Conservation (phyloP, 2,888 invertebrate genomes). For the Campoplex capitator region DNA sequence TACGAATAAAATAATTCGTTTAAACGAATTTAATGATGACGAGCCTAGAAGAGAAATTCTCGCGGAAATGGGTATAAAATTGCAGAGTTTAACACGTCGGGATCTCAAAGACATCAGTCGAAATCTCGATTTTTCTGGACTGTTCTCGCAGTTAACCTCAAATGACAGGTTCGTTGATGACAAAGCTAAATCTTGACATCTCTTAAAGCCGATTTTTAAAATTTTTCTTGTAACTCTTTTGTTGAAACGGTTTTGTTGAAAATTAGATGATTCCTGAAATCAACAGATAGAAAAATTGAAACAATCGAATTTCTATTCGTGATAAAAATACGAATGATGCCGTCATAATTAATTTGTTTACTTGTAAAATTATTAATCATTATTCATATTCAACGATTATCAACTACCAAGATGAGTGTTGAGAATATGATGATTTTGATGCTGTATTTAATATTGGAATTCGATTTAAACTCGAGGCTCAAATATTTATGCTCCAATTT, state of each 20-base stretch:
- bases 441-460: neutral
- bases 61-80: conserved; percentile 77
- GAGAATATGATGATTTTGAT: neutral
- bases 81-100: conserved; percentile 70
- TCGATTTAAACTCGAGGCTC: neutral
- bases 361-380: too few relatives aligned
- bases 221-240: neutral
- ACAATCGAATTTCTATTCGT: too few relatives aligned
- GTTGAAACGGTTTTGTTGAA: neutral
- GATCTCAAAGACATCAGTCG: conserved; percentile 74
- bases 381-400: too few relatives aligned
- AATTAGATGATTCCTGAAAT: too few relatives aligned
- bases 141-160: conserved; percentile 79
- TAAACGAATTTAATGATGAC: conserved; percentile 73
- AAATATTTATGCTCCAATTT: neutral
- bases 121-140: conserved; percentile 73
- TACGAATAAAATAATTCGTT: conserved; percentile 71
- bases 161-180: conserved; percentile 78
- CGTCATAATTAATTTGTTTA: too few relatives aligned
- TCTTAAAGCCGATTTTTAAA: neutral
- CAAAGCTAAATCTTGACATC: conserved; percentile 62
- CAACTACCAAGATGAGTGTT: too few relatives aligned
- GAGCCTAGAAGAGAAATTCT: conserved; percentile 75
- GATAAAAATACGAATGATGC: too few relatives aligned
- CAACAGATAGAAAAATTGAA: neutral